phyloP scores from a whole-genome alignment of 2,888 invertebrate species.

The Scaptomyza cyrtandrae region DNA sequence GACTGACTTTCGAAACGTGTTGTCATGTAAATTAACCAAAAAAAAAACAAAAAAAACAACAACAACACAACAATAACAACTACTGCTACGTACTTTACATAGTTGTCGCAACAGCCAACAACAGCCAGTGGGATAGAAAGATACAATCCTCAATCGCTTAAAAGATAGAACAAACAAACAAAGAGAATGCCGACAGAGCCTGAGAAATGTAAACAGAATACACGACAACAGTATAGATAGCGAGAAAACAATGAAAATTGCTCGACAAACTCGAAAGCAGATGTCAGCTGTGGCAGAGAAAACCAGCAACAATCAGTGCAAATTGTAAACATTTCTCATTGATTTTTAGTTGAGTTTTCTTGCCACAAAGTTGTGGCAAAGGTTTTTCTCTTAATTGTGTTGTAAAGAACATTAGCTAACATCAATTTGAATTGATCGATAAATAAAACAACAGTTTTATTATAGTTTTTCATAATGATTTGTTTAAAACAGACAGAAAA shows the following conservation, averaged over 20 bases:
- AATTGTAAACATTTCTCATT: slow-evolving; percentile 15
- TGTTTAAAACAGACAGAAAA: slow-evolving; percentile 13
- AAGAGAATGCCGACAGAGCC: slow-evolving; percentile 44
- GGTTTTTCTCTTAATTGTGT: not conserved
- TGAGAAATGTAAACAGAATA: slow-evolving; percentile 73
- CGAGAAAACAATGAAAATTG: slow-evolving; percentile 23
- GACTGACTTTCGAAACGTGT: slow-evolving; percentile 79
- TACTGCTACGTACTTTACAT: slow-evolving; percentile 50
- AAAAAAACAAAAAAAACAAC: slow-evolving; percentile 9
- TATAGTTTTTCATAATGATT: slow-evolving; percentile 21
- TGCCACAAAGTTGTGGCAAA: not conserved
- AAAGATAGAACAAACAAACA: slow-evolving; percentile 64
- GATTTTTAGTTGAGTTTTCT: no score
- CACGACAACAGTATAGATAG: slow-evolving; percentile 19
- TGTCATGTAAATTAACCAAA: slow-evolving; percentile 78
- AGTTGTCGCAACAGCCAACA: slow-evolving; percentile 37
- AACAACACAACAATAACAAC: not conserved
- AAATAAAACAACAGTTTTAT: no score
- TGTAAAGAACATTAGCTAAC: not conserved
- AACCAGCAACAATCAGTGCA: slow-evolving; percentile 12
- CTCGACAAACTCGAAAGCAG: slow-evolving; percentile 11
- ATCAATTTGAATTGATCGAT: not conserved
- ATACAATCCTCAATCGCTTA: slow-evolving; percentile 32
- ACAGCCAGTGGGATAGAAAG: slow-evolving; percentile 17
- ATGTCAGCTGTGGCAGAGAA: slow-evolving; percentile 33